phyloP scores from a whole-genome alignment of 2,888 invertebrate species.

The Catotricha subobsoleta region DNA sequence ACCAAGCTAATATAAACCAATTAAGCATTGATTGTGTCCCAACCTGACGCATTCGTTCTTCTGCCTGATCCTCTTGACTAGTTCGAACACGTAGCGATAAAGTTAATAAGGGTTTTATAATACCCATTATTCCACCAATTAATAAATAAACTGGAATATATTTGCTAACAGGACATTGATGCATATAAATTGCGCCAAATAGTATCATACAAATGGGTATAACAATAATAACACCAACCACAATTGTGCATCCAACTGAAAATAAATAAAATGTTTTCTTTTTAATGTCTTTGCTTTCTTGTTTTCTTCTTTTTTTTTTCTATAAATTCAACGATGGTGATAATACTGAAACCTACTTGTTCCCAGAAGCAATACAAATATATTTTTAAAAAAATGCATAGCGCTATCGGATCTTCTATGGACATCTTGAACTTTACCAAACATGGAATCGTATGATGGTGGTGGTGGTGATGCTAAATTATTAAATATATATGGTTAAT shows the following conservation, averaged over 20 bases:
- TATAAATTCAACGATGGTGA: constrained; percentile 1
- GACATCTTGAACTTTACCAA: constrained; percentile 42
- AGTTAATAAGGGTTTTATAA: constrained; percentile 41
- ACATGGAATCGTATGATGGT: constrained; percentile 47
- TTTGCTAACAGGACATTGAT: constrained; percentile 45
- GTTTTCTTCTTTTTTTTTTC: not conserved
- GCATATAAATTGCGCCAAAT: constrained; percentile 42
- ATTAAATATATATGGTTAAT: no score
- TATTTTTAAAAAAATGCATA: constrained; percentile 41
- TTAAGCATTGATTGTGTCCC: constrained; percentile 38
- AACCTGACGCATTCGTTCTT: constrained; percentile 34
- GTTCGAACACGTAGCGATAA: constrained; percentile 36
- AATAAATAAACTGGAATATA: constrained; percentile 51
- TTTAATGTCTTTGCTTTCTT: no score
- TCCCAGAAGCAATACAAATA: constrained; percentile 38
- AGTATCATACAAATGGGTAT: constrained; percentile 50
- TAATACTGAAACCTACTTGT: constrained; percentile 38
- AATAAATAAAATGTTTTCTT: no score
- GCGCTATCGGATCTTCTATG: constrained; percentile 39
- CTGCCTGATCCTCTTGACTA: constrained; percentile 34
- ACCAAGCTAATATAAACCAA: constrained; percentile 49
- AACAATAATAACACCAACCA: constrained; percentile 41
- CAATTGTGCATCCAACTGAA: constrained; percentile 45
- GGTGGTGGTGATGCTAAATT: no score
- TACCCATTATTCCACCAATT: constrained; percentile 46